A percentile compares a stretch with the other conserved stretches of the same genome.
These are phyloP conservation scores for Eustalomyia histrio DNA, from an alignment of 2,888 invertebrate species.

Conservation along the genomic window DNA sequence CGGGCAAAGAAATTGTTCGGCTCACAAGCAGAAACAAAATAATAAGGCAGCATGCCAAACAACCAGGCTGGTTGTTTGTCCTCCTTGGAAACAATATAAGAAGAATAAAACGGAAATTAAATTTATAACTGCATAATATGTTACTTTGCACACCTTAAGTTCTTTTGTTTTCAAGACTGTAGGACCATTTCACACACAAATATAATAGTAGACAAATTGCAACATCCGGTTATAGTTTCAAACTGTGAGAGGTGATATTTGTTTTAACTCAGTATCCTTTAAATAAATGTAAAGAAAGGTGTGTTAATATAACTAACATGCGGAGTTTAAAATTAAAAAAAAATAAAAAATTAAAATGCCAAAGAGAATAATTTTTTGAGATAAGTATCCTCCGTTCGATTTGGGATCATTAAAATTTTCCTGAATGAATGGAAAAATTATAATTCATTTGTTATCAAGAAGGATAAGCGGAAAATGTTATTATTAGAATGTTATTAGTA, in stretches of 20 bases:
- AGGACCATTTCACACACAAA: conserved; percentile 9
- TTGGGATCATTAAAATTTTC: too few species aligned
- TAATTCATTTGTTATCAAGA: too few species aligned
- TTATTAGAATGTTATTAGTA: too few species aligned
- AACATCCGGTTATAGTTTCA: conserved; percentile 49
- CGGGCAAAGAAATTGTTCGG: conserved; percentile 20
- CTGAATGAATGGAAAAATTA: too few species aligned
- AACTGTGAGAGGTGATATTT: conserved; percentile 20
- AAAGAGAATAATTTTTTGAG: too few species aligned
- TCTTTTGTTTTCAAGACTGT: conserved; percentile 1
- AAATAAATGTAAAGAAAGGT: background rate
- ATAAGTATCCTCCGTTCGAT: too few species aligned
- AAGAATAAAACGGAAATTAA: conserved; percentile 40
- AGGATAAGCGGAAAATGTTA: too few species aligned
- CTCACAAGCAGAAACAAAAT: background rate
- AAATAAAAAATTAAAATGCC: too few species aligned
- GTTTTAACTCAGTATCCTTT: background rate
- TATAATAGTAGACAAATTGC: conserved; percentile 37
- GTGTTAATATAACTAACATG: conserved; percentile 6
- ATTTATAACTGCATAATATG: conserved; percentile 18
- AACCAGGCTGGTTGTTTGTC: background rate
- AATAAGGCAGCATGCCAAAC: background rate
- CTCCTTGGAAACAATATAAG: conserved; percentile 21
- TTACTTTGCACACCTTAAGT: conserved; percentile 17
- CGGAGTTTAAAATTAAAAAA: background rate